These are phyloP conservation scores for Lamellibrachia columna DNA, from an alignment of 2,888 invertebrate species.

Conservation along the genomic window DNA sequence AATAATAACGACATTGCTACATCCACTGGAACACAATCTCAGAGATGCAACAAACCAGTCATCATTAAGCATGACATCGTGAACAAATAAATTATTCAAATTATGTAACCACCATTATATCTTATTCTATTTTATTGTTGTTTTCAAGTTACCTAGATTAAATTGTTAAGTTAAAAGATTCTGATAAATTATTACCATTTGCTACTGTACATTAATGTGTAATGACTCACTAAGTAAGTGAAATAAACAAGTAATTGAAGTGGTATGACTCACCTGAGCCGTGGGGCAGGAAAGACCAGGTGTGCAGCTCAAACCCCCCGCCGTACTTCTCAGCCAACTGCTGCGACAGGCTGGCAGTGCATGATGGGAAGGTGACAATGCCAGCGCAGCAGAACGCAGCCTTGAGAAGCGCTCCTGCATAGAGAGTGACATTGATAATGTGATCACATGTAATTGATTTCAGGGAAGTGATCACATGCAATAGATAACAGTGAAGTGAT, in stretches of 20 bases:
- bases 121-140: too few relatives aligned
- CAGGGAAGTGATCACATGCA: not conserved
- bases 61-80: too few relatives aligned
- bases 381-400: conserved; percentile 67
- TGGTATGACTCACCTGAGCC: conserved; percentile 64
- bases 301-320: conserved; percentile 66
- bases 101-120: too few relatives aligned
- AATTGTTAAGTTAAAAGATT: too few relatives aligned
- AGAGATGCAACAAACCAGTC: too few relatives aligned
- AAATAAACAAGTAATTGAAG: not conserved
- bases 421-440: conserved; percentile 13
- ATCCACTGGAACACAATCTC: too few relatives aligned
- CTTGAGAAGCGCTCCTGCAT: conserved; percentile 66
- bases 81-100: too few relatives aligned
- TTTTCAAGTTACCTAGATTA: too few relatives aligned
- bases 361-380: conserved; percentile 55
- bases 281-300: conserved; percentile 68
- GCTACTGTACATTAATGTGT: too few relatives aligned
- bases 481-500: too few relatives aligned
- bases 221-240: too few relatives aligned
- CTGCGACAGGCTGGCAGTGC: conserved; percentile 48
- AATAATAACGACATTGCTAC: not conserved
- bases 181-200: too few relatives aligned
- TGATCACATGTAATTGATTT: not conserved
- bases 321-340: conserved; percentile 60